These are phyloP conservation scores for Spilarctia lutea DNA, from an alignment of 2,888 invertebrate genomes.

Conservation along the genomic window DNA sequence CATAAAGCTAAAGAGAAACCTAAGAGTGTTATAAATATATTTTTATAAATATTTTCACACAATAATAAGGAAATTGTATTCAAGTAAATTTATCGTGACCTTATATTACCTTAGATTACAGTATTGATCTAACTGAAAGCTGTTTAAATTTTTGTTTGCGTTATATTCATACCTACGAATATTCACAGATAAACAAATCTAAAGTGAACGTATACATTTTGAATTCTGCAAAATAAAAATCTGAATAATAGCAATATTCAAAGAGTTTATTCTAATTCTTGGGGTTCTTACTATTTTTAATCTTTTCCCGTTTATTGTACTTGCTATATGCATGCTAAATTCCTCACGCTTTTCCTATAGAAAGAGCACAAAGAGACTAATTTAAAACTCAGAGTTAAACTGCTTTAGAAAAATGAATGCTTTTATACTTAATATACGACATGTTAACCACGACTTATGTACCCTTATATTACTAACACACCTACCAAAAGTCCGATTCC, in stretches of 20 bases:
- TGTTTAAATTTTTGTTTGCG: neutral
- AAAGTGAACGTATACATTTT: no score
- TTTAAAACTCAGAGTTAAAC: no score
- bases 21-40: slow-evolving; percentile 43
- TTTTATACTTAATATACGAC: no score
- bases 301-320: neutral
- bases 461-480: no score
- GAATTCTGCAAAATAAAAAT: no score
- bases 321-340: neutral
- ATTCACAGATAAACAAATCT: neutral
- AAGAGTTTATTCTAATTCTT: no score
- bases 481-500: neutral
- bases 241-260: no score
- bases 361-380: neutral
- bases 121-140: neutral
- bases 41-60: slow-evolving; percentile 28
- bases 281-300: no score
- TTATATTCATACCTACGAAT: no score
- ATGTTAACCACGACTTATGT: no score
- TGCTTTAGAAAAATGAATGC: no score
- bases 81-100: slow-evolving; percentile 25
- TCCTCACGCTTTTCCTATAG: neutral
- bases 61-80: slow-evolving; percentile 52
- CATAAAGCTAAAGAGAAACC: neutral
- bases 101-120: no score